Conservation (phyloP, 2,113 vertebrate genomes). For the Pterocles burchelli region DNA sequence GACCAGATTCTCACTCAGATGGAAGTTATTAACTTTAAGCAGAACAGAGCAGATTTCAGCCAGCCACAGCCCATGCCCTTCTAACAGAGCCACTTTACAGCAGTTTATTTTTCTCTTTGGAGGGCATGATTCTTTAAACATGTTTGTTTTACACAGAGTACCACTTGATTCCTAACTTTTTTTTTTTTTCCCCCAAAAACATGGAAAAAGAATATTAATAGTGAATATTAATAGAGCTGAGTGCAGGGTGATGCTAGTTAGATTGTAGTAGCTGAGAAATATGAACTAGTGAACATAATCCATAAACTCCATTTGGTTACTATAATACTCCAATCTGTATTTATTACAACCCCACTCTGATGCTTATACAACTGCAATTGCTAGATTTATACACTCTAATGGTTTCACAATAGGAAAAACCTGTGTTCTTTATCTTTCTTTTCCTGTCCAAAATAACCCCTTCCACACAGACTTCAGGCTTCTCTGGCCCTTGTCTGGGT, state of each 20-base stretch:
- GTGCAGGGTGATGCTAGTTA: neutral
- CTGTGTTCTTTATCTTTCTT: conserved; percentile 70
- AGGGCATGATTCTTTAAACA: conserved; percentile 55
- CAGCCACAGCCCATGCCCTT: conserved; percentile 1
- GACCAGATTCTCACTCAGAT: conserved; percentile 22
- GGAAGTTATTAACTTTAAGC: conserved; percentile 46
- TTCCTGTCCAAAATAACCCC: conserved; percentile 69
- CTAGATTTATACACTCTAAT: conserved; percentile 77
- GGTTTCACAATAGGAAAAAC: conserved; percentile 71
- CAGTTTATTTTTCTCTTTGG: conserved; percentile 43
- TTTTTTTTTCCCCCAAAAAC: neutral
- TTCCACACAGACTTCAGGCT: conserved; percentile 57
- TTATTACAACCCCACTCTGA: conserved; percentile 66
- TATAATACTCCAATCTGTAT: conserved; percentile 64
- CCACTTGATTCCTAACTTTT: neutral
- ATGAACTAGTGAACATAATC: conserved; percentile 57
- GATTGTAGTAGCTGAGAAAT: conserved; percentile 43
- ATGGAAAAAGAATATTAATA: conserved; percentile 23
- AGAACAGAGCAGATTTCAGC: neutral
- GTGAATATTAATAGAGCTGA: conserved; percentile 31
- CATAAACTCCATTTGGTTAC: conserved; percentile 65
- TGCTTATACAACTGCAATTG: conserved; percentile 69
- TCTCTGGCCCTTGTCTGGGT: conserved; percentile 74
- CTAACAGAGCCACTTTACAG: neutral
- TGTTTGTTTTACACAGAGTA: conserved; percentile 22